Conservation (phyloP, 1,140 invertebrate species). For the Dinoponera quadriceps region DNA sequence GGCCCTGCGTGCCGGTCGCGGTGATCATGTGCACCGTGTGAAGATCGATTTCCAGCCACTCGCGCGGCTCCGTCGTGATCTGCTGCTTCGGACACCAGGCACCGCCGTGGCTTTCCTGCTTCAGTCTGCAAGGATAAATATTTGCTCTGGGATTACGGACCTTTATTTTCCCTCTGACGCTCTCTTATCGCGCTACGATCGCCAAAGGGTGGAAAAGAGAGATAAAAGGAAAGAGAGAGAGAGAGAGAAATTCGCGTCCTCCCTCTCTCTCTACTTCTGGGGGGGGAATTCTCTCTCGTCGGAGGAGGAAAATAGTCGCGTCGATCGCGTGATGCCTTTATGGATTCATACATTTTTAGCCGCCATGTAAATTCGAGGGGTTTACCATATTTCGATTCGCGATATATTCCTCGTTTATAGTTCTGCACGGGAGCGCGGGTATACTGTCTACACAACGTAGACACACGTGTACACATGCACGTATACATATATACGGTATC, state of each 20-base stretch:
- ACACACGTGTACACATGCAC: too few species aligned
- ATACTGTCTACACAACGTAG: too few species aligned
- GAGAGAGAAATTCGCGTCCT: too few species aligned
- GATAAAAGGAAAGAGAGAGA: too few species aligned
- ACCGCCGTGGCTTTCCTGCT: conserved; percentile 91
- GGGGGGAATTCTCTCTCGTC: conserved; percentile 10
- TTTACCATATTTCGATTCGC: conserved; percentile 43
- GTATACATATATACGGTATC: neutral
- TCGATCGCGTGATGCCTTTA: conserved; percentile 43
- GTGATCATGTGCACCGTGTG: conserved; percentile 91
- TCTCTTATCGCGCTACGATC: conserved; percentile 49
- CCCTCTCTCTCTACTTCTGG: neutral
- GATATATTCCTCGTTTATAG: conserved; percentile 33
- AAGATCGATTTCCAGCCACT: conserved; percentile 94
- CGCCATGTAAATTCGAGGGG: conserved; percentile 33
- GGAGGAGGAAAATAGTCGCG: conserved; percentile 41
- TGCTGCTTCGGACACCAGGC: conserved; percentile 94
- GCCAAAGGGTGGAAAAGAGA: conserved; percentile 8
- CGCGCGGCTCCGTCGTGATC: conserved; percentile 90
- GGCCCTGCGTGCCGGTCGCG: conserved; percentile 92
- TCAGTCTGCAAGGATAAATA: conserved; percentile 88
- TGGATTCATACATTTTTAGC: conserved; percentile 47
- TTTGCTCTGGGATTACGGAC: conserved; percentile 67
- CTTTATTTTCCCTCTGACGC: conserved; percentile 49
- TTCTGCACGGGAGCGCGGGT: neutral